A percentile compares a stretch with the other conserved stretches of the same genome.
These are phyloP conservation scores for Malurus cyaneus DNA, from an alignment of 2,113 vertebrate species.

Conservation along the genomic window DNA sequence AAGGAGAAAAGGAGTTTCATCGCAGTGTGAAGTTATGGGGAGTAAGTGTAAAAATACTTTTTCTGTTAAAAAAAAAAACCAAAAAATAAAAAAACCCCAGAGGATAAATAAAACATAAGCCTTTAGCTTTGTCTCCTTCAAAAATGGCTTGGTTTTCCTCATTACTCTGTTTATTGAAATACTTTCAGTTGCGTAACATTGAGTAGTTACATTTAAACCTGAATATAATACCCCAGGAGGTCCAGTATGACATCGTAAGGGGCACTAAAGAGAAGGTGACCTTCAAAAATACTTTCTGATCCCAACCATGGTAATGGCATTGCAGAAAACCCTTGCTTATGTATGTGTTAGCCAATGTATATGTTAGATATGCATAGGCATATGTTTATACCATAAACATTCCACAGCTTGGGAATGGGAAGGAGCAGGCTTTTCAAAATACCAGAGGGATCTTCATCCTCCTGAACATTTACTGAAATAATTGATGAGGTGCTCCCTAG, in stretches of 20 bases:
- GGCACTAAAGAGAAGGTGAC: neutral
- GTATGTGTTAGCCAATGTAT: fast-evolving
- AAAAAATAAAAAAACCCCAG: neutral
- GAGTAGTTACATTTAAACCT: neutral
- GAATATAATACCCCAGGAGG: neutral
- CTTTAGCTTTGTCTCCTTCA: neutral
- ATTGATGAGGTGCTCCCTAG: neutral
- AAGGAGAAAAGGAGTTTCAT: conserved; percentile 93
- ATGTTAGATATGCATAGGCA: neutral
- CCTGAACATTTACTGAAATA: neutral
- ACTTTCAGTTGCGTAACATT: neutral
- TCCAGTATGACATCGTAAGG: neutral
- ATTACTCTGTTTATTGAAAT: neutral
- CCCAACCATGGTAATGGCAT: fast-evolving
- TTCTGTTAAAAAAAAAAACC: neutral
- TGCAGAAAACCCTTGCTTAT: neutral
- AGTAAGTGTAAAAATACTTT: conserved; percentile 79
- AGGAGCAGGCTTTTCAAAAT: neutral
- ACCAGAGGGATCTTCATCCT: neutral
- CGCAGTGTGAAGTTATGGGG: conserved; percentile 92
- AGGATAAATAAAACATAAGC: neutral
- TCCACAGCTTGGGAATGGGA: neutral
- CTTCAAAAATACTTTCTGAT: neutral
- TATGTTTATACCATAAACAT: neutral
- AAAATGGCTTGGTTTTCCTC: neutral